Conservation (phyloP, 2,888 invertebrate genomes). For the Hirtodrosophila confusa region DNA sequence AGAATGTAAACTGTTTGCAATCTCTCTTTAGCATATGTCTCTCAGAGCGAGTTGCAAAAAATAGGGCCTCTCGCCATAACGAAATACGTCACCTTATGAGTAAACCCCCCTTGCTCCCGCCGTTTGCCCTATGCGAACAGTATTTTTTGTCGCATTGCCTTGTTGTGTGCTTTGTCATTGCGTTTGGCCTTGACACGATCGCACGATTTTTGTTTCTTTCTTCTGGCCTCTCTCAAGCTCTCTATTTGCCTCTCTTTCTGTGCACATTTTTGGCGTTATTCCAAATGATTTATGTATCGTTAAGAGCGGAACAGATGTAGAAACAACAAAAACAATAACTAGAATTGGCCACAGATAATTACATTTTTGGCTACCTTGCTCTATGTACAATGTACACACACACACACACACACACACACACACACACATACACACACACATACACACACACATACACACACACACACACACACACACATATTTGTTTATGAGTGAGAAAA, state of each 20-base stretch:
- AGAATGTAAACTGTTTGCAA: too few species aligned
- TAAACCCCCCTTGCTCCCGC: too few species aligned
- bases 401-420: neutral
- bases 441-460: neutral
- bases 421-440: neutral
- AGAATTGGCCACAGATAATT: constrained; percentile 21
- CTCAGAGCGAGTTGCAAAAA: too few species aligned
- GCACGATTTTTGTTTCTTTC: neutral
- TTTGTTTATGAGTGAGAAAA: constrained; percentile 6
- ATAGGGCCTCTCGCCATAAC: too few species aligned
- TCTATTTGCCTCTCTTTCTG: neutral
- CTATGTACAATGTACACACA: neutral
- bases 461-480: neutral
- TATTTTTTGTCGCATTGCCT: constrained; percentile 20
- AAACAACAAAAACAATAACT: constrained; percentile 12
- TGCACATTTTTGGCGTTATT: constrained; percentile 28
- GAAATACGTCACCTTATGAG: too few species aligned
- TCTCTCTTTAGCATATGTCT: too few species aligned
- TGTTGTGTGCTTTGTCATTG: constrained; percentile 32
- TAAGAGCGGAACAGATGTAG: constrained; percentile 17
- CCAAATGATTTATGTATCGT: constrained; percentile 40
- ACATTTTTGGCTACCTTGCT: constrained; percentile 21
- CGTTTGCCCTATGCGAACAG: neutral
- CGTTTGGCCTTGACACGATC: constrained; percentile 57
- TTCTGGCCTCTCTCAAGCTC: neutral